Evolutionary conservation across 2,888 invertebrate species (phyloP), one percentile per base, ranked within the genome.

Genomic region (Salpingus planirostris): DNA sequence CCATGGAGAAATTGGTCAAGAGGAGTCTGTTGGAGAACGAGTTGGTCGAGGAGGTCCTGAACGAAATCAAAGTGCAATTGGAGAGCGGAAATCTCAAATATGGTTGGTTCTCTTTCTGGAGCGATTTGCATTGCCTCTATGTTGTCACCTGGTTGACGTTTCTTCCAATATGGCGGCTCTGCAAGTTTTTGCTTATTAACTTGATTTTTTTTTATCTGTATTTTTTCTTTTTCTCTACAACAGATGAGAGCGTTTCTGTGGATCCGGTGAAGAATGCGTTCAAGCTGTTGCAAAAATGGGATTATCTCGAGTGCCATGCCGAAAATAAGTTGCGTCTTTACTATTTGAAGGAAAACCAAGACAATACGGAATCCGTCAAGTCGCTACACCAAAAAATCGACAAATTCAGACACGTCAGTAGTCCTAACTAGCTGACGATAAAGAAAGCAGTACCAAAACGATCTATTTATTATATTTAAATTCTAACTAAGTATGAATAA

Each of bases 201-300:
- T n/a, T n/a, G n/a, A n/a, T n/a, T n/a, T n/a, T n/a, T n/a, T n/a
- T 11, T 7, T 6, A 13, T 6, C 29, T 24, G 11, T 22, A 18
- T 21, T 24, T 38, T 31, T 27, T 24, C 10, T 31, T 41, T 38
- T 47, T 33, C 41, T 41, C 52, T 40, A 44, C 64, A 67, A 2
- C 65, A 92, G 92, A 82, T 44, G 92, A 93, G 65, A 86, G 90
- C 53, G 76, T 90, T 28, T 86, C 88, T 4, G 78, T 85, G 5
- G 91, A 92, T 60, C 81, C 87, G 0, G 76, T 93, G 29, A 80
- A 80, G 55, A 91, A 90, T 64, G 86, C 88, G 30, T 62, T 90
- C 14, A 83, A 86, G 45, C 64, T 91, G 1, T 77, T 85, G 21
- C 80, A 86, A 43, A 82, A 83, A 49, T 85, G 87, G 83, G 79